Evolutionary conservation across 2,797 vertebrate species (phyloP), one percentile per base, ranked within the genome.

Genomic region (Etheostoma nigrum): DNA sequence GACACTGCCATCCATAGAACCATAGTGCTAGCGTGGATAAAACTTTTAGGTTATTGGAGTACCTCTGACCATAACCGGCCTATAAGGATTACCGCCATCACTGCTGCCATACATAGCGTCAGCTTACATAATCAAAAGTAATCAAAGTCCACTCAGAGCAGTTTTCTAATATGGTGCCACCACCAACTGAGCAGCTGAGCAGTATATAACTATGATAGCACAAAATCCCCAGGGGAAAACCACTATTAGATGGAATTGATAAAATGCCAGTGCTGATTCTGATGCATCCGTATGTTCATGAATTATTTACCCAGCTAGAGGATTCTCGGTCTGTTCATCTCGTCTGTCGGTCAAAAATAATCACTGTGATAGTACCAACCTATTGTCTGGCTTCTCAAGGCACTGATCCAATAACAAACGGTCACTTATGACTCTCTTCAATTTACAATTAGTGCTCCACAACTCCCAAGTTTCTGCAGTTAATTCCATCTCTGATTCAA

Each of bases 401-500:
- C 68, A 79, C 70, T 74, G 79, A 69, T 72, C 52, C 81, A 79
- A 73, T 74, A 80, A 83, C 21, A 49, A 60, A 19, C 60, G 42
- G 47, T 62, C 58, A 59, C 66, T 78, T 53, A 54, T 52, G 74
- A 63, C 33, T 78, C 30, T 68, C 36, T 59, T 68, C 52, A 61
- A 42, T 79, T 78, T 86, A 63, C 72, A 88, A 76, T 82, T 84
- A 87, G 47, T 58, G 52, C 62, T 30, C 18, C 75, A 55, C 64
- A 87, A 77, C 40, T 83, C 72, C 80, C 76, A 76, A 59, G 76
- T 86, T 87, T 74, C 71, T 61, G 62, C 72, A 52, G 60, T 67
- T 71, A 68, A 84, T 86, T 72, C 67, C 40, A 84, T 88, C 83
- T 76, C 66, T 44, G 64, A 76, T 78, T 87, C 66, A 83, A 78